Percentiles rank a stretch among this genome's conserved stretches.
Evolutionary conservation across 2,888 invertebrate species (phyloP).

Genomic region (Chromoteleia sp.): DNA sequence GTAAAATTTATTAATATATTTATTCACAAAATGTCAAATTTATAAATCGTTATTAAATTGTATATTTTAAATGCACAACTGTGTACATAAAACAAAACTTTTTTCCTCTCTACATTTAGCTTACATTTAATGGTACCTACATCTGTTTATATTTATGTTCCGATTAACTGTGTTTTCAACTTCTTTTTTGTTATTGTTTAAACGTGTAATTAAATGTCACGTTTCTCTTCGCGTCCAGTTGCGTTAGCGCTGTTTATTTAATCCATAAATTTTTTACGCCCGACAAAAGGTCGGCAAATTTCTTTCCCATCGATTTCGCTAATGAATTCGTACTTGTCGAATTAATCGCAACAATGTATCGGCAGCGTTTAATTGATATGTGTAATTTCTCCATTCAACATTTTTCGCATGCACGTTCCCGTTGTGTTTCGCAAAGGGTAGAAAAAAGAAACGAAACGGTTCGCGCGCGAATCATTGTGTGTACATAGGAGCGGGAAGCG

Average conservation of each 20-base stretch:
- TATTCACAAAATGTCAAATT: too few relatives aligned
- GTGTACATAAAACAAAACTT: too few relatives aligned
- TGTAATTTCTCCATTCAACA: slow-evolving; percentile 30
- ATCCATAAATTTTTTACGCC: not conserved
- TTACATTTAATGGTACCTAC: too few relatives aligned
- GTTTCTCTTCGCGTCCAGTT: not conserved
- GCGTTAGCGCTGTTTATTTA: not conserved
- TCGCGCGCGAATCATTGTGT: slow-evolving; percentile 37
- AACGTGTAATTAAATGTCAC: not conserved
- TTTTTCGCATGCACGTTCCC: slow-evolving; percentile 25
- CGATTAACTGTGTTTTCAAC: not conserved
- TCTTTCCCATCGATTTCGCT: slow-evolving; percentile 49
- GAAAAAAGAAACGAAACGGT: not conserved
- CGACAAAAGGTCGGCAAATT: slow-evolving; percentile 42
- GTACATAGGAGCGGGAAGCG: not conserved
- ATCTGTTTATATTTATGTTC: too few relatives aligned
- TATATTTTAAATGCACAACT: too few relatives aligned
- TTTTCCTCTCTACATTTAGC: too few relatives aligned
- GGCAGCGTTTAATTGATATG: slow-evolving; percentile 50
- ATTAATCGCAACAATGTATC: slow-evolving; percentile 51
- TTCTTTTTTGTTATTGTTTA: not conserved
- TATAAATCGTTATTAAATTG: too few relatives aligned
- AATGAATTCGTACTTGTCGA: slow-evolving; percentile 61
- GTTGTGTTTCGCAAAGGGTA: slow-evolving; percentile 20
- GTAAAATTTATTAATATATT: too few relatives aligned